These are phyloP conservation scores for Nebria salina DNA, from an alignment of 2,888 invertebrate species.

Conservation along the genomic window DNA sequence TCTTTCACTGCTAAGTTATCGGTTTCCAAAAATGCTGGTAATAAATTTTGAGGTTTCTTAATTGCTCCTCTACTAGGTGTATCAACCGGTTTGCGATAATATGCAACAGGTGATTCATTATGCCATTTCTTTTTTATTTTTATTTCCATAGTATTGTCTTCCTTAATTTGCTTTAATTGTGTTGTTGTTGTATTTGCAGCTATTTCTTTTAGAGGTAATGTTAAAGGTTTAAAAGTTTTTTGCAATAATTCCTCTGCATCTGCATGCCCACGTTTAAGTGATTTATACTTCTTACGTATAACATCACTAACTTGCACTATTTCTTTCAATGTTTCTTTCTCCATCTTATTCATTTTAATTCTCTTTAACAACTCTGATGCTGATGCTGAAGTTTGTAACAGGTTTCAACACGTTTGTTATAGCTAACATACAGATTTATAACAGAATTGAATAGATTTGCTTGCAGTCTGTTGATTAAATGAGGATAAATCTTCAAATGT, in stretches of 20 bases:
- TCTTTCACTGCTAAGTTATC: neutral
- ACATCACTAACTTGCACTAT: neutral
- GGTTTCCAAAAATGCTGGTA: neutral
- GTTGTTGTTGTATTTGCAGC: neutral
- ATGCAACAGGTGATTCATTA: neutral
- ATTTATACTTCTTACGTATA: too few species aligned
- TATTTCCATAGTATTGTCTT: neutral
- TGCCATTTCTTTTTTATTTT: neutral
- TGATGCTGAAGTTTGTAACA: too few species aligned
- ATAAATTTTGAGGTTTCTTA: neutral
- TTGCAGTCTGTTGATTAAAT: neutral
- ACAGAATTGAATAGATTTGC: neutral
- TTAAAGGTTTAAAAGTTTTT: constrained; percentile 17
- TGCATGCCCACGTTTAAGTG: constrained; percentile 9
- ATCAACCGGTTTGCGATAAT: neutral
- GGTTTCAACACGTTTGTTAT: neutral
- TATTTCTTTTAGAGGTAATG: constrained; percentile 7
- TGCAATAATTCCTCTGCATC: constrained; percentile 6
- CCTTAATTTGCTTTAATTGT: neutral
- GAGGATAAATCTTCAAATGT: too few species aligned
- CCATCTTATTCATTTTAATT: too few species aligned
- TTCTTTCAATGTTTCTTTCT: too few species aligned
- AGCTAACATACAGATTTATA: neutral
- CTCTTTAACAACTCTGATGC: too few species aligned
- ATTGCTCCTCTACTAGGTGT: neutral